A percentile compares a stretch with the other conserved stretches of the same genome.
phyloP scores from a whole-genome alignment of 2,888 invertebrate species.

The Liodrosophila aerea region DNA sequence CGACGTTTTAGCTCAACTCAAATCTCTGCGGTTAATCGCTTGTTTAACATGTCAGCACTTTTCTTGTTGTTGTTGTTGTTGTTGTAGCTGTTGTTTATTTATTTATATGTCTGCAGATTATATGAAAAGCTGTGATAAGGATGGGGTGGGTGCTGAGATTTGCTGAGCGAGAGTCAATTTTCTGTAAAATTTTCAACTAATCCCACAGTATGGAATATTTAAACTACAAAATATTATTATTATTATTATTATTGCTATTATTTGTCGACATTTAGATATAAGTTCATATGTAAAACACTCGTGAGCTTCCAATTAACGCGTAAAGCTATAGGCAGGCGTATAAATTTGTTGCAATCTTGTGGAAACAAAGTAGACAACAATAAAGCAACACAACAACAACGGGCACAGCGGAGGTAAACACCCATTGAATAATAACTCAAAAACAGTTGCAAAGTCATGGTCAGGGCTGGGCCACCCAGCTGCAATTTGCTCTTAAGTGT shows the following conservation, averaged over 20 bases:
- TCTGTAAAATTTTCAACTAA: slow-evolving; percentile 51
- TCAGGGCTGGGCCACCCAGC: slow-evolving; percentile 17
- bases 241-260: no score
- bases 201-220: slow-evolving; percentile 26
- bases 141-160: slow-evolving; percentile 1
- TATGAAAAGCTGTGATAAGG: not conserved
- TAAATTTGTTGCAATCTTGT: slow-evolving; percentile 53
- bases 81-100: slow-evolving; percentile 54
- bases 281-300: no score
- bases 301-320: no score
- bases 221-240: no score
- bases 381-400: no score
- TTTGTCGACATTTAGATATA: no score
- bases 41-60: slow-evolving; percentile 74
- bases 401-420: slow-evolving; percentile 41
- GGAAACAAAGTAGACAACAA: slow-evolving; percentile 52
- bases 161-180: slow-evolving; percentile 35
- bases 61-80: slow-evolving; percentile 23
- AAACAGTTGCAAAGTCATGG: slow-evolving; percentile 71
- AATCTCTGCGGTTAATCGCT: slow-evolving; percentile 77
- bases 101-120: slow-evolving; percentile 51
- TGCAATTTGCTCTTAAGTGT: slow-evolving; percentile 71
- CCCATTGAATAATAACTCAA: slow-evolving; percentile 80
- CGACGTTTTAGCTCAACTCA: slow-evolving; percentile 15
- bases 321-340: slow-evolving; percentile 12